These are phyloP conservation scores for Buathra laborator DNA, from an alignment of 2,888 invertebrate species.

Conservation along the genomic window DNA sequence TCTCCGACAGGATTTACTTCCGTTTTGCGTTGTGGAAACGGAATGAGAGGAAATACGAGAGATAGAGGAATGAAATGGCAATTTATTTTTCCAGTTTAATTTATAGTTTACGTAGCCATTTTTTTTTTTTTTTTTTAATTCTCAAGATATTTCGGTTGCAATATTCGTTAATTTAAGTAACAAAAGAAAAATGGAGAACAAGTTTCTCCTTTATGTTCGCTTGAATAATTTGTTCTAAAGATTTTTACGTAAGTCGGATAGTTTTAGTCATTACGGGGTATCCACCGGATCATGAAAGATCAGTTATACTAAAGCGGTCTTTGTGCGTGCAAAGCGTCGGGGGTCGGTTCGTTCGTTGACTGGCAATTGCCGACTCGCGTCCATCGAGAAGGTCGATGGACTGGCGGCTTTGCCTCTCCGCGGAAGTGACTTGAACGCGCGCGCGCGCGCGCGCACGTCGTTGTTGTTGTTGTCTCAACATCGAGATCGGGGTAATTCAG, in stretches of 20 bases:
- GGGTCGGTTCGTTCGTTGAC: constrained; percentile 11
- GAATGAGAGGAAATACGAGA: constrained; percentile 6
- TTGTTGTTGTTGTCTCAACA: constrained; percentile 28
- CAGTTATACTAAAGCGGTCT: constrained; percentile 7
- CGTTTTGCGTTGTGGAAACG: constrained; percentile 22
- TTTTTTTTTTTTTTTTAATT: too few species aligned
- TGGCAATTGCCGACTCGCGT: constrained; percentile 15
- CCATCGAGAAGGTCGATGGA: constrained; percentile 48
- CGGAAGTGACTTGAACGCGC: constrained; percentile 26
- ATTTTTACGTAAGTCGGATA: neutral
- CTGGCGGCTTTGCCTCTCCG: constrained; percentile 40
- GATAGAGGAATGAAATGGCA: constrained; percentile 6
- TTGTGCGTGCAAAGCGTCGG: constrained; percentile 21
- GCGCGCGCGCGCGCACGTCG: neutral
- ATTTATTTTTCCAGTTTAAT: neutral
- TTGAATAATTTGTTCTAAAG: neutral
- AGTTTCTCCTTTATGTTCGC: too few species aligned
- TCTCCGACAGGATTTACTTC: constrained; percentile 30
- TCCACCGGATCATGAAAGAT: constrained; percentile 7
- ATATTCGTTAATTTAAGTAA: too few species aligned
- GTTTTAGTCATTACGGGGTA: constrained; percentile 28
- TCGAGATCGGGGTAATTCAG: constrained; percentile 17
- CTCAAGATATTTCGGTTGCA: neutral
- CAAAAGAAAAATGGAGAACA: too few species aligned
- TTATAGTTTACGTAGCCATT: too few species aligned